Evolutionary conservation across 2,113 vertebrate genomes (phyloP).

Genomic region (Callocephalon fimbriatum): DNA sequence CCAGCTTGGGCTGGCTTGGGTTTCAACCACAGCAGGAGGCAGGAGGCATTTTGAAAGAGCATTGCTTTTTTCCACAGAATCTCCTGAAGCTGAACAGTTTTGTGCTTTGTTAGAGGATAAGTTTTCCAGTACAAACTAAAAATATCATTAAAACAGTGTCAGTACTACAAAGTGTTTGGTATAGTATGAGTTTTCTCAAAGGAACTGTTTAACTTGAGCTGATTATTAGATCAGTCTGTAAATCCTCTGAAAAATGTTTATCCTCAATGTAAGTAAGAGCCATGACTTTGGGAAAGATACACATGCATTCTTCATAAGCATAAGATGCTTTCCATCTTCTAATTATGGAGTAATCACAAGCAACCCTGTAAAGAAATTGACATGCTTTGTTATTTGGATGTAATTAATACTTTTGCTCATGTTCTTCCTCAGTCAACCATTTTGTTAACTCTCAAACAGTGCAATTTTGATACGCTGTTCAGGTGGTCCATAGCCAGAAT

Average conservation of each 20-base stretch:
- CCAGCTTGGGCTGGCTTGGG: not conserved
- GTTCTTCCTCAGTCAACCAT: not conserved
- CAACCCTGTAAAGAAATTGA: not conserved
- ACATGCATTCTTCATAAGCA: not conserved
- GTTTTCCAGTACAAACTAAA: not conserved
- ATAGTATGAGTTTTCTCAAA: not conserved
- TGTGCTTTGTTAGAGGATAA: not conserved
- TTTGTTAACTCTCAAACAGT: not conserved
- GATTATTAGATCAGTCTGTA: not conserved
- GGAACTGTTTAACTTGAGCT: not conserved
- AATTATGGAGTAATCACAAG: not conserved
- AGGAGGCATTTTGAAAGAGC: not conserved
- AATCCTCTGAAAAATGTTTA: not conserved
- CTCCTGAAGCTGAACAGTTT: not conserved
- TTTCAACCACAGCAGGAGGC: not conserved
- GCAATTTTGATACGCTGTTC: not conserved
- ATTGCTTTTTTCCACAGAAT: not conserved
- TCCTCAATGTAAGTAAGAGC: not conserved
- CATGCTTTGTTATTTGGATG: not conserved
- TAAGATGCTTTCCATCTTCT: not conserved
- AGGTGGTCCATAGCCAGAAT: accelerated
- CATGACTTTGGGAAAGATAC: not conserved
- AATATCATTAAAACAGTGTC: not conserved
- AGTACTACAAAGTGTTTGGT: not conserved
- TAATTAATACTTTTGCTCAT: not conserved